Evolutionary conservation across 2,113 vertebrate species (phyloP), one percentile per base, ranked within the genome.

Genomic region (Pelecanus crispus): DNA sequence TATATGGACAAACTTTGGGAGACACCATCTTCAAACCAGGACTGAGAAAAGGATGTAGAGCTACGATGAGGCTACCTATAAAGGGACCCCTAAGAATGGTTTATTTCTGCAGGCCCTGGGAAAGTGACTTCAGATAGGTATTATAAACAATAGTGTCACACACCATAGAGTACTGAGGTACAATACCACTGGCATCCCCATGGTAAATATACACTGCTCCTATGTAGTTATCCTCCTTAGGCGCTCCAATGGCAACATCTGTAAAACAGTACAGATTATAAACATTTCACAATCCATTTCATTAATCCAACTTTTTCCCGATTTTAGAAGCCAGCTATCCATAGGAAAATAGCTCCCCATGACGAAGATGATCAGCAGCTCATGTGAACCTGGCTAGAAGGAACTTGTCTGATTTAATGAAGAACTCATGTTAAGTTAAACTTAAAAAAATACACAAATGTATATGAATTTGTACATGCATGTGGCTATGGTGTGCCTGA

Each of bases 121-220:
- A 52, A 81, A 52, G 38, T 42, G 34, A 47, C 38, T 82, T 87
- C 53, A 79, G 62, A 32, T 3, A 25, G 16, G 13, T n/a, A 66
- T 52, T 3, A 0, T 22, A 45, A 78, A 65, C 7, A 5, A 44
- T 6, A 77, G 28, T 1, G 3, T n/a, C 81, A 95, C 75, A 97
- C 98, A 99, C 99, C 99, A 99, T 99, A 36, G 99, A 99, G 95
- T 99, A 99, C 90, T 98, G 99, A 65, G 96, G 98, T 73, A 99
- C 95, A 14, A 99, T 98, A 78, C 99, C 99, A 42, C 81, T 29
- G 32, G 97, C 82, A 7, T 99, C 99, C 3, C 99, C 99, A 3
- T 99, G 99, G 86, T 99, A 99, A 96, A 99, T 99, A 67, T 99
- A 99, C 36, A 99, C 98, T 0, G 99, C 99, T 86, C 99, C 99